Percentiles rank a stretch among this genome's conserved stretches.
phyloP scores from a whole-genome alignment of 2,888 invertebrate species.

The Ashinkailepas kermadecensis region DNA sequence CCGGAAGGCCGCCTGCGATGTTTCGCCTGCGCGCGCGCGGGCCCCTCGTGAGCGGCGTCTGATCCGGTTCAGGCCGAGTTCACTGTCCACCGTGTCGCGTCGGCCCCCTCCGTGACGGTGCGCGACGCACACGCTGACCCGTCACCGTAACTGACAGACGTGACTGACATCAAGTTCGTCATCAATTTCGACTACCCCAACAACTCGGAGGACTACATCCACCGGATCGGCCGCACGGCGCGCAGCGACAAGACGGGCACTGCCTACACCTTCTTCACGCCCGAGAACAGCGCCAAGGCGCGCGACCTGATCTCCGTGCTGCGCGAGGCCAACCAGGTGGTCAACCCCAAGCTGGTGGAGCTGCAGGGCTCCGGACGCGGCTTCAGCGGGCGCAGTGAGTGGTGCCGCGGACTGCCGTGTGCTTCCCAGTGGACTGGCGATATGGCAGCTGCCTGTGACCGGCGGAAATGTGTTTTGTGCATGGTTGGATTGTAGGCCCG shows the following conservation, averaged over 20 bases:
- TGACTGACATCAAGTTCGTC: slow-evolving; percentile 95
- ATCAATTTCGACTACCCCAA: slow-evolving; percentile 97
- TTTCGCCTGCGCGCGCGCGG: too few species aligned
- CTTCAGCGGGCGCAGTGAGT: not conserved
- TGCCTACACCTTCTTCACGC: slow-evolving; percentile 94
- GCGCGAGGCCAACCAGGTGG: slow-evolving; percentile 80
- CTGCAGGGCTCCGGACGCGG: not conserved
- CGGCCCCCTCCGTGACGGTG: too few species aligned
- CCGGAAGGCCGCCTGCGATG: too few species aligned
- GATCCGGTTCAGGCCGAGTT: too few species aligned
- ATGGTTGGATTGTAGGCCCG: too few species aligned
- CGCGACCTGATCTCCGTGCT: slow-evolving; percentile 84
- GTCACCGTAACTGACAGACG: slow-evolving; percentile 47
- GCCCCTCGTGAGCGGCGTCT: too few species aligned
- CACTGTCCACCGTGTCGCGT: too few species aligned
- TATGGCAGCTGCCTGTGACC: too few species aligned
- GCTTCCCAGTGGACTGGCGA: too few species aligned
- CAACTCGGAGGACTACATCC: slow-evolving; percentile 95
- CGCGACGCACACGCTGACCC: too few species aligned
- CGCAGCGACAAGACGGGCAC: slow-evolving; percentile 88
- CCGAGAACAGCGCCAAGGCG: slow-evolving; percentile 82
- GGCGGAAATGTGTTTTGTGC: too few species aligned
- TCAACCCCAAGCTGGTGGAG: not conserved
- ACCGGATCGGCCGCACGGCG: slow-evolving; percentile 90
- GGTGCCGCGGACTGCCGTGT: not conserved